Evolutionary conservation across 2,113 vertebrate species (phyloP).

Genomic region (Passer montanus): DNA sequence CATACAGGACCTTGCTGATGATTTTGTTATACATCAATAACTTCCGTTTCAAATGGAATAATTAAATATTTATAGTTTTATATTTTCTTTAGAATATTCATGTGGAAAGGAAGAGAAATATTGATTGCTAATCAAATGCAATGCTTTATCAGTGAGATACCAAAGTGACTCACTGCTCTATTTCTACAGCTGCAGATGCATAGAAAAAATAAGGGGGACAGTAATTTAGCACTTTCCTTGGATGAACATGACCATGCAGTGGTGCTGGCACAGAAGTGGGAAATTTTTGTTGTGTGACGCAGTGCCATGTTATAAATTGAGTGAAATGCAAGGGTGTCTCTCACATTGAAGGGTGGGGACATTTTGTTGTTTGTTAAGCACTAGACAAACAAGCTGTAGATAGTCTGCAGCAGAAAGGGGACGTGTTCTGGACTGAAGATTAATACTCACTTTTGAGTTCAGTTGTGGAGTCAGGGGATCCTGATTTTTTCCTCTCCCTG

Average conservation of each 20-base stretch:
- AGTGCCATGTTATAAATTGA: background rate
- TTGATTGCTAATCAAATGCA: background rate
- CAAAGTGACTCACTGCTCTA: background rate
- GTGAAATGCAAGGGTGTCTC: background rate
- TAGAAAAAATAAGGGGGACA: background rate
- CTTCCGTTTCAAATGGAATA: background rate
- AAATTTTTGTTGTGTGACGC: background rate
- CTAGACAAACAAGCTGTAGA: background rate
- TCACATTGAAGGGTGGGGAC: background rate
- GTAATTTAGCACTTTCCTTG: background rate
- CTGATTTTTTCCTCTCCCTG: background rate
- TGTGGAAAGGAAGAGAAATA: background rate
- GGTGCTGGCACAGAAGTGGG: background rate
- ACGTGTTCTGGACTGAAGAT: background rate
- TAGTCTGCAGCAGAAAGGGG: background rate
- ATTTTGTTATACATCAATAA: background rate
- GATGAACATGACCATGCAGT: fast-evolving
- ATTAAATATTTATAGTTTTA: background rate
- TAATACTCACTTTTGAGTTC: background rate
- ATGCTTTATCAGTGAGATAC: background rate
- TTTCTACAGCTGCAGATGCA: background rate
- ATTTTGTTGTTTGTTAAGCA: background rate
- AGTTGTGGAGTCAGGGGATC: background rate
- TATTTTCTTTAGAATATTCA: background rate
- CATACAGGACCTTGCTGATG: background rate